Conservation (phyloP, 2,113 vertebrate species). For the Macrotis lagotis region DNA sequence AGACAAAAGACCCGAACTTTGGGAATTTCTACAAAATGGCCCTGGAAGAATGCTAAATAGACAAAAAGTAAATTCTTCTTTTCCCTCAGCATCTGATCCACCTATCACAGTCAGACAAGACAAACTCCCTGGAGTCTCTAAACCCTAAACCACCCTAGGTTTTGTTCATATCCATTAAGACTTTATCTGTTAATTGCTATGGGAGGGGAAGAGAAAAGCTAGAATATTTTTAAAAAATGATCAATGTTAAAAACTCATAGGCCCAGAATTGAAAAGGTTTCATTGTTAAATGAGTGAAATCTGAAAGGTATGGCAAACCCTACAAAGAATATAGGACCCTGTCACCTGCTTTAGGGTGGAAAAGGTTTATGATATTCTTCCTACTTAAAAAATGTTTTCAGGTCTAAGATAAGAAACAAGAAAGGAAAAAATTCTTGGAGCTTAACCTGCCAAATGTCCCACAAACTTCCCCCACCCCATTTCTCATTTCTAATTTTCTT, state of each 20-base stretch:
- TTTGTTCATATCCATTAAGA: background rate
- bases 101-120: background rate
- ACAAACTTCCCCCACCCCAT: background rate
- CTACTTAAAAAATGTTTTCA: background rate
- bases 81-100: background rate
- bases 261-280: background rate
- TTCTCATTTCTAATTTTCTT: background rate
- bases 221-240: constrained; percentile 25
- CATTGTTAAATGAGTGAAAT: background rate
- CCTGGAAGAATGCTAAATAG: background rate
- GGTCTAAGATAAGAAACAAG: constrained; percentile 12
- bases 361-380: background rate
- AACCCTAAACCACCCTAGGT: background rate
- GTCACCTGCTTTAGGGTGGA: background rate
- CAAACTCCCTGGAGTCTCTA: background rate
- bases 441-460: constrained; percentile 12
- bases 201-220: background rate
- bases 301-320: background rate
- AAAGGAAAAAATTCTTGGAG: background rate
- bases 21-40: background rate
- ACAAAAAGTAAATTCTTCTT: background rate
- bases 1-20: background rate
- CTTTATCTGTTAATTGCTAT: background rate
- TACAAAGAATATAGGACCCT: background rate
- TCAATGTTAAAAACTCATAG: background rate